Percentiles rank a stretch among this genome's conserved stretches.
Evolutionary conservation across 92 coral and sea anemone species (phyloP).

Genomic region (Actinernus sp.): DNA sequence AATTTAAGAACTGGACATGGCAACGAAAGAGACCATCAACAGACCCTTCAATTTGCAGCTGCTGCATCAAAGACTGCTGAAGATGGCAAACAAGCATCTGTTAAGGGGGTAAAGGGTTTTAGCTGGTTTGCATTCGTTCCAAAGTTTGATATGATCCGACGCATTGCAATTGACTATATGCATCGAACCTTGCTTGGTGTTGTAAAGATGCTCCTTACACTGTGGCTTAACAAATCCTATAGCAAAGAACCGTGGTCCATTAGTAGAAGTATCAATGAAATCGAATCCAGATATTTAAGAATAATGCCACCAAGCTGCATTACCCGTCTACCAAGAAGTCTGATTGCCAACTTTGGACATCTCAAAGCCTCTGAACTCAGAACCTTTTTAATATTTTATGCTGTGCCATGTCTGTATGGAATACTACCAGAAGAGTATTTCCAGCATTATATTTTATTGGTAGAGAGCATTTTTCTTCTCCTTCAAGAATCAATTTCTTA

Average conservation of each 20-base stretch:
- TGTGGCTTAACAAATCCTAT: slow-evolving; percentile 45
- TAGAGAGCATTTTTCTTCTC: slow-evolving; percentile 54
- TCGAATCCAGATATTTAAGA: slow-evolving; percentile 22
- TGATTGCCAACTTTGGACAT: slow-evolving; percentile 52
- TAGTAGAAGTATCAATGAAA: slow-evolving; percentile 11
- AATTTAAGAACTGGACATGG: slow-evolving; percentile 2
- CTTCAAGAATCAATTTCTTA: slow-evolving; percentile 55
- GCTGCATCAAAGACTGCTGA: slow-evolving; percentile 13
- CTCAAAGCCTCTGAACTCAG: slow-evolving; percentile 73
- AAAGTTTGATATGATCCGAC: slow-evolving; percentile 53
- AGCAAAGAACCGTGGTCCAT: slow-evolving; percentile 45
- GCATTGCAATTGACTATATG: slow-evolving; percentile 71
- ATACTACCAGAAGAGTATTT: slow-evolving; percentile 60
- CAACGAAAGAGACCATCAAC: background rate
- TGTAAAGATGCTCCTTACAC: slow-evolving; percentile 48
- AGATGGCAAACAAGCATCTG: background rate
- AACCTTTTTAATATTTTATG: slow-evolving; percentile 64
- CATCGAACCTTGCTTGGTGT: slow-evolving; percentile 62
- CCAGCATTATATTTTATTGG: slow-evolving; percentile 69
- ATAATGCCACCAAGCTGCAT: slow-evolving; percentile 60
- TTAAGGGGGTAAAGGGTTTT: slow-evolving; percentile 22
- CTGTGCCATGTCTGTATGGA: slow-evolving; percentile 70
- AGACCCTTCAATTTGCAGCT: slow-evolving; percentile 17
- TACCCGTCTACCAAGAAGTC: slow-evolving; percentile 69
- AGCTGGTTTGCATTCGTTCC: slow-evolving; percentile 47